Conservation (phyloP, 2,113 vertebrate genomes). For the Cheirogaleus medius region DNA sequence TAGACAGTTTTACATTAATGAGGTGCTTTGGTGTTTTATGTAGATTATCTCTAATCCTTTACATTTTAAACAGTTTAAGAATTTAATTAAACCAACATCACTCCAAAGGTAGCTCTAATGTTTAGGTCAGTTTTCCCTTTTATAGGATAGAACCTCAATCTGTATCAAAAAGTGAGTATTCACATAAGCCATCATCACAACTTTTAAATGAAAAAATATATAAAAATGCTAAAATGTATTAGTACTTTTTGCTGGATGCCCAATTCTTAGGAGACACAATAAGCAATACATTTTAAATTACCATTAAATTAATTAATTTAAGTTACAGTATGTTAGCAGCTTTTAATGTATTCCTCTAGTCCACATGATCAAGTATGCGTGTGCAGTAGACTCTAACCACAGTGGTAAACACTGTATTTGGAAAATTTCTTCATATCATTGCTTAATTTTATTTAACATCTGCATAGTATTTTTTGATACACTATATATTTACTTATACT, state of each 20-base stretch:
- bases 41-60: neutral
- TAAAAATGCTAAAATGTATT: neutral
- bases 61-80: conserved; percentile 16
- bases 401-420: neutral
- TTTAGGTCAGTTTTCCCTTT: neutral
- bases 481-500: neutral
- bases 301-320: neutral
- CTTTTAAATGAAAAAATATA: neutral
- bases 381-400: neutral
- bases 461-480: neutral
- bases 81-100: neutral
- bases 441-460: neutral
- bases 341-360: neutral
- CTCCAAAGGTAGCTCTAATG: neutral
- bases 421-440: neutral
- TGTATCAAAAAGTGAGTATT: neutral
- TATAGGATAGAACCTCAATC: neutral
- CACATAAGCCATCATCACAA: neutral
- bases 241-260: neutral
- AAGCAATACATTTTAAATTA: neutral
- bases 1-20: neutral
- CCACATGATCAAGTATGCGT: neutral
- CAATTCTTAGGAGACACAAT: neutral
- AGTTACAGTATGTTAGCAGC: conserved; percentile 49
- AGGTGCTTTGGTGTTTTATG: neutral